Base-by-base conservation (phyloP, 1,140 invertebrate genomes). In the Whitmania pigra region DNA sequence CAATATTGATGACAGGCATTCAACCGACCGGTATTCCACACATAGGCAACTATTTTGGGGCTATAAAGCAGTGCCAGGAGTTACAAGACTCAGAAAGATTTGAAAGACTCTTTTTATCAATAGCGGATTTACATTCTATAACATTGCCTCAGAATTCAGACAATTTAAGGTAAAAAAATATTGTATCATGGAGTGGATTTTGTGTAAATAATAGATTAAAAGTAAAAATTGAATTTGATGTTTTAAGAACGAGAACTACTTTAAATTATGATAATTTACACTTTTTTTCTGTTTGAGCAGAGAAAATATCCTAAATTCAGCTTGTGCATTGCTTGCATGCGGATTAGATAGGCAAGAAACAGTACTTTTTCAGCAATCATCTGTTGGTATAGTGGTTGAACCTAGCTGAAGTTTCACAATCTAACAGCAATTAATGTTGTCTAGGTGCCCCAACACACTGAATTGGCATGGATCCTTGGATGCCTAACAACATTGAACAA, bases 11-110 rank as follows among this genome's bases (percentile, higher is more conserved):
- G 77, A 93, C 94, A 15, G 96, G 94, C 18, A 90, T 99, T 78
- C 96, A 99, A 82, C 95, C 96, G 3, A 97, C 95, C 7, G 94
- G 95, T 25, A 83, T 87, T 7, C 83, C 96, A 60, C 96, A 99
- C 83, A 83, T 99, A 67, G 96, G 96, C 3, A 99, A 99, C 85
- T 99, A 98, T 83, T 88, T 97, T 77, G 94, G 94, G 60, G 94
- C 92, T 0, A 87, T 99, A 57, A 85, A 87, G 71, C 88, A 89
- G 79, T 98, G 94, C 90, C 85, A 90, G 11, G 82, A 88, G 22
- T 79, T 94, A 29, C 94, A 97, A 83, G 84, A 74, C 31, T 55
- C 40, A n/a, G 66, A 74, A 54, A 75, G 76, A 57, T 77, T 77
- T 74, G 53, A 76, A 17, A 73, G 73, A 43, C 74, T 92, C 0